phyloP scores from a whole-genome alignment of 1,140 invertebrate genomes.

The Eueides isabella region DNA sequence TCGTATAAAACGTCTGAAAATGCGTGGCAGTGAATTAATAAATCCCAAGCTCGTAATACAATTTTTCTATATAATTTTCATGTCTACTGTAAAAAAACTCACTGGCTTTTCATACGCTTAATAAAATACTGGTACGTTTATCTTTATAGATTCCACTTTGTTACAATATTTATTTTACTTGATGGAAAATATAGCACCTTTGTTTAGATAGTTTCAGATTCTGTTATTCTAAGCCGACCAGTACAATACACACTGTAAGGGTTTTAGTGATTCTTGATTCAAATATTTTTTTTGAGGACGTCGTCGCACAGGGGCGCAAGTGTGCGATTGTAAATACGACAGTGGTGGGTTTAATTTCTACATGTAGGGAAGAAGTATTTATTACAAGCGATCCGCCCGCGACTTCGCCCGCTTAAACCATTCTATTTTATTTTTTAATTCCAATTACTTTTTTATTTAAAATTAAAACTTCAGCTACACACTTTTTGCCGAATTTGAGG shows the following conservation, averaged over 20 bases:
- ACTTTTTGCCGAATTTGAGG: too few relatives aligned
- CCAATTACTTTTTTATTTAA: too few relatives aligned
- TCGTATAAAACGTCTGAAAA: constrained; percentile 7
- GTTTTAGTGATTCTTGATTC: too few relatives aligned
- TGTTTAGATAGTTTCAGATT: neutral
- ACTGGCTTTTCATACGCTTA: neutral
- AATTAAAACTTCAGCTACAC: too few relatives aligned
- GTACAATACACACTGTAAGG: too few relatives aligned
- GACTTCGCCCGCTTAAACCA: too few relatives aligned
- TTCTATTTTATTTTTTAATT: too few relatives aligned
- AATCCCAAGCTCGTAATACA: neutral
- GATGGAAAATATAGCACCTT: neutral
- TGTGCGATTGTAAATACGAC: too few relatives aligned
- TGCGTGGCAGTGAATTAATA: constrained; percentile 6
- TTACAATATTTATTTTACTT: neutral
- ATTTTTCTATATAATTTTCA: constrained; percentile 19
- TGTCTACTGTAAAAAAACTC: neutral
- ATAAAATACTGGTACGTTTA: neutral
- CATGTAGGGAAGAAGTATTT: too few relatives aligned
- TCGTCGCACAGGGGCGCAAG: too few relatives aligned
- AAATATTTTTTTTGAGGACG: neutral
- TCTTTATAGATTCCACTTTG: neutral
- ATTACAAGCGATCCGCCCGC: too few relatives aligned
- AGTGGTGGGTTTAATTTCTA: too few relatives aligned
- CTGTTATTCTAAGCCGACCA: neutral